Evolutionary conservation across 1,140 invertebrate species (phyloP).

Genomic region (Grapholita molesta): DNA sequence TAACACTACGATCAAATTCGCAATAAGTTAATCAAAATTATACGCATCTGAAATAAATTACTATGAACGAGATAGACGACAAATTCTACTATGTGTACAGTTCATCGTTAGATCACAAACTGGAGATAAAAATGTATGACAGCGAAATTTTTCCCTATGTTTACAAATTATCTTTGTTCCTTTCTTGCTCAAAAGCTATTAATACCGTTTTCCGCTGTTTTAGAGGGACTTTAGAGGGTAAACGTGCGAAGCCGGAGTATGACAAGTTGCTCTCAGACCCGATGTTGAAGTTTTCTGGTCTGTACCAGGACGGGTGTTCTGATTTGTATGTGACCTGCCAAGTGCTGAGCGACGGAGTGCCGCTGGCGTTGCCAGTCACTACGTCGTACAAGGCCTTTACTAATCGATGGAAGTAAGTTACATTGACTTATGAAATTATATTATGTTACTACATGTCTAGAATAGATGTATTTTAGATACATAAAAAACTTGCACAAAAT

Average conservation of each 20-base stretch:
- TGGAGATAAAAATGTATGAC: conserved; percentile 96
- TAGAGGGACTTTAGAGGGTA: conserved; percentile 97
- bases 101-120: conserved; percentile 90
- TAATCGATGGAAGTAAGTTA: conserved; percentile 93
- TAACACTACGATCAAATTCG: not conserved
- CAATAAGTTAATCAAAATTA: not conserved
- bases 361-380: conserved; percentile 91
- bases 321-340: conserved; percentile 94
- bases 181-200: conserved; percentile 17
- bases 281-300: conserved; percentile 93
- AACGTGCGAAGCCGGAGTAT: conserved; percentile 90
- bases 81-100: conserved; percentile 94
- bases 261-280: conserved; percentile 92
- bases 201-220: conserved; percentile 44
- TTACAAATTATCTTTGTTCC: not conserved
- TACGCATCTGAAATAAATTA: not conserved
- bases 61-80: conserved; percentile 84
- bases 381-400: conserved; percentile 97
- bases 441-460: no score
- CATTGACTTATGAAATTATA: not conserved
- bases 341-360: conserved; percentile 90
- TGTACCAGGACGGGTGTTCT: conserved; percentile 89
- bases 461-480: no score
- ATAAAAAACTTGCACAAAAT: no score
- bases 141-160: not conserved